Evolutionary conservation across 1,140 invertebrate species (phyloP).

Genomic region (Harlomillsia oculata): DNA sequence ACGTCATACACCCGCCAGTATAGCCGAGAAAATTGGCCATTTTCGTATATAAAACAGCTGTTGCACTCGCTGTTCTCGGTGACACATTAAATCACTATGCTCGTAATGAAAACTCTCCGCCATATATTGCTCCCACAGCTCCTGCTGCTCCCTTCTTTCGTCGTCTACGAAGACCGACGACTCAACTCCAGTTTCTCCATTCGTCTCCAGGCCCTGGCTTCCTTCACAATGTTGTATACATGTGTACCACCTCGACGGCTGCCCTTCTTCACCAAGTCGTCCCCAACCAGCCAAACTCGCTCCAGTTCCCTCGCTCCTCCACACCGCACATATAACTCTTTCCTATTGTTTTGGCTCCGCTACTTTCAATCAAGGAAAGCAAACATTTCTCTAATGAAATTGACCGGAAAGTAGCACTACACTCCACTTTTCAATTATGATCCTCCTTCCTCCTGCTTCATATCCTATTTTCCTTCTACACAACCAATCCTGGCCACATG

Average conservation of each 20-base stretch:
- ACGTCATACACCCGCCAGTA: slow-evolving; percentile 18
- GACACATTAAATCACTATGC: slow-evolving; percentile 37
- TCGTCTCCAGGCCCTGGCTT: neutral
- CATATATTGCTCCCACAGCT: slow-evolving; percentile 27
- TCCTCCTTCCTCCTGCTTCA: slow-evolving; percentile 25
- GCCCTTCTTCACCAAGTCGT: too few species aligned
- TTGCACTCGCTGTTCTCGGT: slow-evolving; percentile 33
- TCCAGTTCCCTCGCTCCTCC: slow-evolving; percentile 11
- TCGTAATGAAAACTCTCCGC: slow-evolving; percentile 35
- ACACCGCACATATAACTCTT: slow-evolving; percentile 25
- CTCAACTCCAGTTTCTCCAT: neutral
- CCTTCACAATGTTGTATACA: neutral
- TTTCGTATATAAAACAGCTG: slow-evolving; percentile 36
- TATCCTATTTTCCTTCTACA: slow-evolving; percentile 5
- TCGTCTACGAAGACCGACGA: too few species aligned
- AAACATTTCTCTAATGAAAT: slow-evolving; percentile 35
- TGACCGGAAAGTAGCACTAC: slow-evolving; percentile 34
- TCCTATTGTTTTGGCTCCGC: slow-evolving; percentile 32
- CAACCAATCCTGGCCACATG: slow-evolving; percentile 11
- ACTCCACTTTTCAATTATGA: slow-evolving; percentile 35
- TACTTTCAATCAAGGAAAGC: slow-evolving; percentile 34
- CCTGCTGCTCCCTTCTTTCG: slow-evolving; percentile 13
- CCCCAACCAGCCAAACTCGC: neutral
- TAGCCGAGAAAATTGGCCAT: slow-evolving; percentile 33
- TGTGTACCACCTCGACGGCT: too few species aligned